A percentile compares a stretch with the other conserved stretches of the same genome.
Evolutionary conservation across 2,113 vertebrate species (phyloP).

Genomic region (Campylorhamphus procurvoides): DNA sequence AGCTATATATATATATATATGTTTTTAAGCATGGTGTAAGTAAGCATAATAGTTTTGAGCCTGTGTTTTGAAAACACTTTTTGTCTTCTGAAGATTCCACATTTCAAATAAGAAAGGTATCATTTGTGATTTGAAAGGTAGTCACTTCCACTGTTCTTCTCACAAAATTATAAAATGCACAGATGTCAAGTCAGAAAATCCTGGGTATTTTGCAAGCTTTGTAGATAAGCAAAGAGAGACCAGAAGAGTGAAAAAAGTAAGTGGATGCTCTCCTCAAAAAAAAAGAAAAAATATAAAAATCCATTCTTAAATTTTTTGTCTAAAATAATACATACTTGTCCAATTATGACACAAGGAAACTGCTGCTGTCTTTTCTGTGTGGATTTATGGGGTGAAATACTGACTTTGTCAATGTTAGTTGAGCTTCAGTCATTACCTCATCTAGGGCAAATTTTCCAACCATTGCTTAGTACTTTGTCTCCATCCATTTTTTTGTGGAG

Average conservation of each 20-base stretch:
- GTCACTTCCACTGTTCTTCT: neutral
- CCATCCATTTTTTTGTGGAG: neutral
- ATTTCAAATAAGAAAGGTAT: neutral
- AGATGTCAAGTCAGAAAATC: neutral
- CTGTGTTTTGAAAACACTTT: neutral
- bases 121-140: neutral
- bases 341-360: neutral
- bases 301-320: neutral
- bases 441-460: neutral
- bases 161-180: neutral
- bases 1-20: neutral
- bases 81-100: neutral
- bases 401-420: neutral
- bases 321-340: neutral
- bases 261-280: neutral
- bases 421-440: neutral
- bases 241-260: neutral
- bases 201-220: neutral
- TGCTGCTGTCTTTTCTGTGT: neutral
- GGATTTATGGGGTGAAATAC: neutral
- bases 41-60: neutral
- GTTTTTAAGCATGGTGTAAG: neutral
- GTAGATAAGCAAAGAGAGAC: neutral
- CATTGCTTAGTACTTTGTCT: neutral
- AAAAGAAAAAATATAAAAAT: neutral